Base-by-base conservation (phyloP, 2,113 vertebrate species). In the Monopterus albus region DNA sequence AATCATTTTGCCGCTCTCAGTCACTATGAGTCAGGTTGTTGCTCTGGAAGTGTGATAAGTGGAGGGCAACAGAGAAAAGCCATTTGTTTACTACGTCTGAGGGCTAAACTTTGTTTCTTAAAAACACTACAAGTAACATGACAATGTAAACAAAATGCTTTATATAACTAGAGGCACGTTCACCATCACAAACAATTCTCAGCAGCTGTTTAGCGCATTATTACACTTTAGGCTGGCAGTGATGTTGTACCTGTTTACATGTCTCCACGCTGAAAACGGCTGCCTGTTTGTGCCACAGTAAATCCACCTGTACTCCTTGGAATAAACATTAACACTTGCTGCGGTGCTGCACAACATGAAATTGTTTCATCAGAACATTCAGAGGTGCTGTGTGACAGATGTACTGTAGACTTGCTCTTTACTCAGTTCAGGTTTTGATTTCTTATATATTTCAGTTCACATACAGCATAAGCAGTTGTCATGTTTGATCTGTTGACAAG, bases 1-100 rank as follows among this genome's bases (percentile, higher is more conserved):
- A 82, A 86, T 85, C 73, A 73, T 80, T 83, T 79, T 57, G 75
- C 59, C 73, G 62, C 77, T 78, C 72, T 86, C 71, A 36, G 76
- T 69, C 65, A 59, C 73, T 69, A 50, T 42, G 72, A 78, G 87
- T 88, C 90, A 82, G 78, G 82, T 84, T 39, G 85, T 85, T 82
- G 87, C 78, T 78, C 82, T 69, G 69, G 59, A 72, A 23, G 59
- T 57, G 71, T 62, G 64, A 81, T 72, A 81, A 78, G 72, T 59
- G 58, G 67, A 81, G 71, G 73, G 85, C 81, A 78, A 78, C 81
- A 83, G 86, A 84, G 87, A 84, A 87, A 87, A 89, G 80, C 86
- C 87, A 88, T 89, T 88, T 86, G 86, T 90, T 90, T 90, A 86
- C 89, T 81, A 74, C 72, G 62, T 86, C 85, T 79, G 87, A 89